phyloP scores from a whole-genome alignment of 2,113 vertebrate genomes.

The Garra rufa region DNA sequence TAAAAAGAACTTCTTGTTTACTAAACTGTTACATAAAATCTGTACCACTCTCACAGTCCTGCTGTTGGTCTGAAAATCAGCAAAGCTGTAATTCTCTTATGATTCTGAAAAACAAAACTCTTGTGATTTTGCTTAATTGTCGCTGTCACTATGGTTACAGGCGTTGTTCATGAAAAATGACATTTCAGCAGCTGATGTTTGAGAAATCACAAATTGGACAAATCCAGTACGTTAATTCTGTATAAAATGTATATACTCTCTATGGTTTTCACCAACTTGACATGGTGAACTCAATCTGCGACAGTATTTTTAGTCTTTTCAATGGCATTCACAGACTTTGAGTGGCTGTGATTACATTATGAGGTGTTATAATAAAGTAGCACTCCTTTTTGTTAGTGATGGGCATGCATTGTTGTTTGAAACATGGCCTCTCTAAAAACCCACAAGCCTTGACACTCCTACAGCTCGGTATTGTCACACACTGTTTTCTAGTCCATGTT shows the following conservation, averaged over 20 bases:
- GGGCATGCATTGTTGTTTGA: constrained; percentile 18
- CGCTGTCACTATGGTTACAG: neutral
- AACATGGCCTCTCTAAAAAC: constrained; percentile 9
- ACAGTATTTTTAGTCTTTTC: constrained; percentile 9
- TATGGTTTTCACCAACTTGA: neutral
- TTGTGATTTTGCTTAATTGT: neutral
- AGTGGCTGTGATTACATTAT: neutral
- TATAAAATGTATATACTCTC: neutral
- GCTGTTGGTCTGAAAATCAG: neutral
- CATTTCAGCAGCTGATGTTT: neutral
- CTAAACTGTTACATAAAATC: neutral
- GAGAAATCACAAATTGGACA: neutral
- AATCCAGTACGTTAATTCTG: neutral
- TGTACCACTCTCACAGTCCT: neutral
- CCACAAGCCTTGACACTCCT: constrained; percentile 2
- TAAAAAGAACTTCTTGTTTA: neutral
- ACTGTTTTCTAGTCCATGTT: neutral
- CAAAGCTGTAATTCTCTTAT: neutral
- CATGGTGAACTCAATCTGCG: constrained; percentile 9
- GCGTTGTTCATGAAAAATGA: neutral
- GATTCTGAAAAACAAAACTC: neutral
- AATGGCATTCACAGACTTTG: neutral
- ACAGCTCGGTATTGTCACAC: neutral
- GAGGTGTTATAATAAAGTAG: constrained; percentile 13
- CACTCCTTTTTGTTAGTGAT: constrained; percentile 24